Evolutionary conservation across 2,113 vertebrate genomes (phyloP).

Genomic region (Hyperoodon ampullatus): DNA sequence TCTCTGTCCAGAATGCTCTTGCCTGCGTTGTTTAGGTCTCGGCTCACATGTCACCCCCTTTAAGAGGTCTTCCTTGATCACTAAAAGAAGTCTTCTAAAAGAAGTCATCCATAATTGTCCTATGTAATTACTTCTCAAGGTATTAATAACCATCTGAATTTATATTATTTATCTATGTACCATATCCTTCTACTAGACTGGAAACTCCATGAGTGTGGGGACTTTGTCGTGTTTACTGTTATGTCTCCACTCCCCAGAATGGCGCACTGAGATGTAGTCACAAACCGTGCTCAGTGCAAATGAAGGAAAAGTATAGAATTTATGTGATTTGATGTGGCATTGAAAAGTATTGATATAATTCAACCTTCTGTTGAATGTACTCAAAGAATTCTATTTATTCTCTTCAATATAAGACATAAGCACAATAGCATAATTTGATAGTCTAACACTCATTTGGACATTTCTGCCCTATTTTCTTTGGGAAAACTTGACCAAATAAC

Average conservation of each 20-base stretch:
- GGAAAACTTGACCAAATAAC: neutral
- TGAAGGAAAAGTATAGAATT: neutral
- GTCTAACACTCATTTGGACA: neutral
- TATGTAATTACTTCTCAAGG: neutral
- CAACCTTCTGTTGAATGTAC: neutral
- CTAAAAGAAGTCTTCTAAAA: neutral
- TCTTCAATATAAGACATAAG: neutral
- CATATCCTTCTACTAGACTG: neutral
- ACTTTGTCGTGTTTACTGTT: neutral
- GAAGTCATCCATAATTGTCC: neutral
- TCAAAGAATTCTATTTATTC: neutral
- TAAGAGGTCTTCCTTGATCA: conserved; percentile 13
- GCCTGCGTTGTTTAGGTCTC: neutral
- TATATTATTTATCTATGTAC: neutral
- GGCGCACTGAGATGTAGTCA: neutral
- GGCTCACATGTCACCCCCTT: neutral
- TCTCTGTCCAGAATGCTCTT: neutral
- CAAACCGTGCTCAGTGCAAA: neutral
- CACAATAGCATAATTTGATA: neutral
- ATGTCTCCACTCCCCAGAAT: neutral
- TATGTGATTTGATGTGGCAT: neutral
- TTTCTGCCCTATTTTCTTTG: neutral
- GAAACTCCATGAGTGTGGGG: neutral
- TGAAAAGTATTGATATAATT: neutral
- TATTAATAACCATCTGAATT: neutral